Conservation (phyloP, 2,113 vertebrate genomes). For the Rhabdornis inornatus region DNA sequence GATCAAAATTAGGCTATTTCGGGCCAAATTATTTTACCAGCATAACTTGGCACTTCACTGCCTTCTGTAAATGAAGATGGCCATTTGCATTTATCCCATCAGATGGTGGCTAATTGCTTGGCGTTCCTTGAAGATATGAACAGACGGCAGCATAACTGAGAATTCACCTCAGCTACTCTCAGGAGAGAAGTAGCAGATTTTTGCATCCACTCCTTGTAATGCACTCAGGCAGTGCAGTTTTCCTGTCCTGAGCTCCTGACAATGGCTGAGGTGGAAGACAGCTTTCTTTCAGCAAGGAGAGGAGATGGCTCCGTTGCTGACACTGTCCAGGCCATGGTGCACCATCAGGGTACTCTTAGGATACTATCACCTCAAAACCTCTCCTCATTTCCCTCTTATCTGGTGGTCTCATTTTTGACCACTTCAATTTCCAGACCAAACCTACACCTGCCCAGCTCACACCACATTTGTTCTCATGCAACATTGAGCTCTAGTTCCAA, state of each 20-base stretch:
- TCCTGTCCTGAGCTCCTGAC: background rate
- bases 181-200: background rate
- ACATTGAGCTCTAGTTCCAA: background rate
- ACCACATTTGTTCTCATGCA: background rate
- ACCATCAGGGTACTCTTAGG: background rate
- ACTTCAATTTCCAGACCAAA: background rate
- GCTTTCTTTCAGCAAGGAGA: background rate
- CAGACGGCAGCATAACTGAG: background rate
- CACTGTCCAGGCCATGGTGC: background rate
- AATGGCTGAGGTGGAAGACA: accelerated
- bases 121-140: background rate
- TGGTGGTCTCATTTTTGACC: background rate
- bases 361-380: background rate
- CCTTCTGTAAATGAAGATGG: background rate
- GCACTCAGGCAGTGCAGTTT: background rate
- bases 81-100: background rate
- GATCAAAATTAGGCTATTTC: background rate
- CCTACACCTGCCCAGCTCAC: background rate
- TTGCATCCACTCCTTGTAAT: background rate
- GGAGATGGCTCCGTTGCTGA: background rate
- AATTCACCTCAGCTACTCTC: background rate
- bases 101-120: constrained; percentile 41
- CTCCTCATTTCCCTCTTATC: background rate
- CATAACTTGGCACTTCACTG: background rate
- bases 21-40: background rate